Evolutionary conservation across 92 coral and sea anemone species (phyloP).

Genomic region (Desmophyllum pertusum): DNA sequence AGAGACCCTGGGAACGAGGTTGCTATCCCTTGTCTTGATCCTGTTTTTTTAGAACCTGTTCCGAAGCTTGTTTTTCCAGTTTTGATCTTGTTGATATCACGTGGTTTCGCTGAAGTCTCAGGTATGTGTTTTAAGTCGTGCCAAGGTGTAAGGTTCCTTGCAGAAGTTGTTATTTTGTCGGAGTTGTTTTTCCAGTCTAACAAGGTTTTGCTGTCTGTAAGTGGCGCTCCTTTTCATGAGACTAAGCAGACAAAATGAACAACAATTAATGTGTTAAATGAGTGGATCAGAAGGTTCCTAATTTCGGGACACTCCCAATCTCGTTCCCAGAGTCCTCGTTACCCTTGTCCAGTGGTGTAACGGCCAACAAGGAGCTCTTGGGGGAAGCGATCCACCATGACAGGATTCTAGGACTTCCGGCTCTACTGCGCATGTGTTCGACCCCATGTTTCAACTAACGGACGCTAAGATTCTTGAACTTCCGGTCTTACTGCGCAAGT

Average conservation of each 20-base stretch:
- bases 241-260: conserved; percentile 10
- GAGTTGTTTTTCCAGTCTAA: conserved; percentile 9
- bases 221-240: conserved; percentile 38
- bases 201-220: conserved; percentile 15
- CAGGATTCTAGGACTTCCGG: too few species aligned
- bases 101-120: neutral
- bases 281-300: neutral
- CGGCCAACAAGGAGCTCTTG: too few species aligned
- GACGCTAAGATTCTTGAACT: too few species aligned
- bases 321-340: too few species aligned
- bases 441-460: too few species aligned
- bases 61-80: neutral
- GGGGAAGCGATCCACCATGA: too few species aligned
- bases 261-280: neutral
- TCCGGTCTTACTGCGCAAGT: too few species aligned
- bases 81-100: neutral
- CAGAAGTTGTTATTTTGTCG: conserved; percentile 20
- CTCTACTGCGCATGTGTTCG: too few species aligned
- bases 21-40: neutral
- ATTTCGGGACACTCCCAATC: neutral
- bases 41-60: neutral
- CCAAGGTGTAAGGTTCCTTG: conserved; percentile 23
- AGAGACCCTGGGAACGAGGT: too few species aligned
- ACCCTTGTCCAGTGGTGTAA: too few species aligned
- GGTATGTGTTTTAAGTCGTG: neutral